These are phyloP conservation scores for Chrysomela aeneicollis DNA, from an alignment of 2,888 invertebrate species.

Conservation along the genomic window DNA sequence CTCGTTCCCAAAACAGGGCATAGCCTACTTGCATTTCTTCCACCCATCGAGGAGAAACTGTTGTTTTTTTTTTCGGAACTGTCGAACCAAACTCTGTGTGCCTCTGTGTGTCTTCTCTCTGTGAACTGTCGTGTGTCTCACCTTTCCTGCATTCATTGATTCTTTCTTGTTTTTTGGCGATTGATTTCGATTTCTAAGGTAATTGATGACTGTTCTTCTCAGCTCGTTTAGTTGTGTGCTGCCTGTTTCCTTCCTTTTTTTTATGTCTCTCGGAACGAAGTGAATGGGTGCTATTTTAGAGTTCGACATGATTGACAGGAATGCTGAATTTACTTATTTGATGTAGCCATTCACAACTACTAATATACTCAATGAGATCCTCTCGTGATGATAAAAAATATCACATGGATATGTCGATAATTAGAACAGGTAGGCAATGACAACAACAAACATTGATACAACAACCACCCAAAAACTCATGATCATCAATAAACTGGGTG, in stretches of 20 bases:
- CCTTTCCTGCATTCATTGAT: conserved; percentile 46
- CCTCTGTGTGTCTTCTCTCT: conserved; percentile 40
- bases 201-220: conserved; percentile 35
- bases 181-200: conserved; percentile 45
- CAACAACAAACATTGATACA: not conserved
- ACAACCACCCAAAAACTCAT: no score
- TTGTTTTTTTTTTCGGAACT: conserved; percentile 36
- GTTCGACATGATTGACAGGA: not conserved
- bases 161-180: conserved; percentile 46
- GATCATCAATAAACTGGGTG: no score
- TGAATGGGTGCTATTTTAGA: not conserved
- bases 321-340: no score
- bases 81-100: conserved; percentile 40
- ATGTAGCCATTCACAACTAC: no score
- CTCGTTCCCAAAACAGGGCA: conserved; percentile 44
- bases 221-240: conserved; percentile 23
- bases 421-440: not conserved
- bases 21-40: conserved; percentile 43
- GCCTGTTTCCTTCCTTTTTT: conserved; percentile 18
- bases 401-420: not conserved
- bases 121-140: conserved; percentile 43
- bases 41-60: conserved; percentile 36
- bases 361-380: no score
- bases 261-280: not conserved
- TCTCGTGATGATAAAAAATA: not conserved